Base-by-base conservation (phyloP, 2,888 invertebrate genomes). In the Leptura quadrifasciata region DNA sequence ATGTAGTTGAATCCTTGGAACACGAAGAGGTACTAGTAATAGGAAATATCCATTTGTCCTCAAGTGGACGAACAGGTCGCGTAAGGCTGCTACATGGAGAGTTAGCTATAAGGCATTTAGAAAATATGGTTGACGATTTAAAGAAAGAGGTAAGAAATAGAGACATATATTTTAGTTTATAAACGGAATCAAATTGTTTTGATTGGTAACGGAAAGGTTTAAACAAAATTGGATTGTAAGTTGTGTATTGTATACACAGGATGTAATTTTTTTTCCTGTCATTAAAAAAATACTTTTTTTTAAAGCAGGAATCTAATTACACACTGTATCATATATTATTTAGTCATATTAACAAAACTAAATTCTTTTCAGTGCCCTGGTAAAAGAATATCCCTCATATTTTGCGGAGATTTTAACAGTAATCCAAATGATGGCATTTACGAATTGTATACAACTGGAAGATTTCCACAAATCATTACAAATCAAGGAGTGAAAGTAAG, bases 351-450 rank as follows among this genome's bases (percentile, higher is more conserved):
- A n/a, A n/a, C n/a, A n/a, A n/a, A n/a, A n/a, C n/a, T n/a, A n/a
- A n/a, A n/a, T n/a, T n/a, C n/a, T n/a, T 84, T 87, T 74, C 80
- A 91, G 90, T 82, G 90, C 74, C 18, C 69, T 5, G 85, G 87
- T 0, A 86, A 89, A 35, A 89, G 90, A 63, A 90, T 96, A 39
- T 93, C 94, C 1, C 85, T 97, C 2, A 88, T 98, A 76, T 92
- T 97, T 82, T 96, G 96, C 89, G 98, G 98, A 0, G 98, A 98
- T 88, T 98, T 98, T 85, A 98, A 98, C 87, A 97, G 96, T 88
- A 93, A 92, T 0, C 97, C 98, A 0, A 93, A 94, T 65, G 95
- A 94, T 88, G 97, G 96, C 0, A 94, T 97, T 83, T 96, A 94
- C 88, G 92, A 95, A 85, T 90, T 97, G 72, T 93, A 95, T 88